Evolutionary conservation across 2,888 invertebrate species (phyloP).

Genomic region (Eupithecia tripunctaria): DNA sequence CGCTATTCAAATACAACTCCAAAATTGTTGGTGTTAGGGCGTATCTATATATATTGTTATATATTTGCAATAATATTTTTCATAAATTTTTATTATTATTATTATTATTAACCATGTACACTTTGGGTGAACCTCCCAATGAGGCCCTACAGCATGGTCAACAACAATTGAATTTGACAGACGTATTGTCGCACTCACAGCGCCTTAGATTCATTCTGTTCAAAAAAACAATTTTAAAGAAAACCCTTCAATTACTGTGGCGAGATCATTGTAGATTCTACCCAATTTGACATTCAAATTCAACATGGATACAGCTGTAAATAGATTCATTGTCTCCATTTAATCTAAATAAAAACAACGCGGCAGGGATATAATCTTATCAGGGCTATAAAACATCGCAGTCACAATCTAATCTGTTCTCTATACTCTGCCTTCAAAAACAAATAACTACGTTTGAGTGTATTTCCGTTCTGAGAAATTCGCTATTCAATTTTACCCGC

Average conservation of each 20-base stretch:
- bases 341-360: not conserved
- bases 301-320: not conserved
- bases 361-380: not conserved
- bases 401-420: not conserved
- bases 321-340: not conserved
- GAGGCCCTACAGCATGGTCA: too few species aligned
- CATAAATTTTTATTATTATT: too few species aligned
- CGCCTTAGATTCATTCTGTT: too few species aligned
- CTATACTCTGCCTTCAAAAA: not conserved
- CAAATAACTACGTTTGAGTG: not conserved
- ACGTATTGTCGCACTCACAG: not conserved
- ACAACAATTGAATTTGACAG: not conserved
- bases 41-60: too few species aligned
- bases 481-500: not conserved
- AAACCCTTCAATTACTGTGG: not conserved
- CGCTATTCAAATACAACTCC: too few species aligned
- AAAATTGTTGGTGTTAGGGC: too few species aligned
- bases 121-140: too few species aligned
- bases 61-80: too few species aligned
- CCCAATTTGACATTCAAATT: not conserved
- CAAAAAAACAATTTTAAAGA: not conserved
- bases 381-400: slow-evolving; percentile 3
- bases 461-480: slow-evolving; percentile 2
- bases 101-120: too few species aligned
- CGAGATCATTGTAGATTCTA: not conserved